Conservation (phyloP, 2,113 vertebrate genomes). For the Percina caprodes region DNA sequence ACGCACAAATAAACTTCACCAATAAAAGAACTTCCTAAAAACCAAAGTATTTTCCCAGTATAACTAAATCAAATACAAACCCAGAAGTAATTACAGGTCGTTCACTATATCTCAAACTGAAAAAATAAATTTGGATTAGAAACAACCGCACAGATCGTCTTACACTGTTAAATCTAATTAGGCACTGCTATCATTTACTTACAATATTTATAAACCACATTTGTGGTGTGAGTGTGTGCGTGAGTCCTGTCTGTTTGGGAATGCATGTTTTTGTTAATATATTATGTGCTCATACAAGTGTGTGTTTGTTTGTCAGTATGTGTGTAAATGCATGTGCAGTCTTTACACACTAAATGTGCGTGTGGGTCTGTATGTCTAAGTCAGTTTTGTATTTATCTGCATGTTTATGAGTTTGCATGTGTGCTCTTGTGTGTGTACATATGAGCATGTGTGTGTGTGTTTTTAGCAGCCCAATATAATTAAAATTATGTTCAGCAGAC, state of each 20-base stretch:
- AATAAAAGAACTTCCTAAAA: constrained; percentile 41
- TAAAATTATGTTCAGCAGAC: constrained; percentile 73
- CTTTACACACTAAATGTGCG: not conserved
- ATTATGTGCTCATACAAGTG: not conserved
- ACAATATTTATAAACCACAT: constrained; percentile 41
- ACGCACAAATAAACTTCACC: constrained; percentile 30
- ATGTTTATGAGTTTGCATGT: not conserved
- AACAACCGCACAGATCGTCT: constrained; percentile 59
- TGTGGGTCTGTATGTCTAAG: not conserved
- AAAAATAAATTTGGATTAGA: constrained; percentile 61
- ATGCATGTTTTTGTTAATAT: not conserved
- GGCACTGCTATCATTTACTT: constrained; percentile 63
- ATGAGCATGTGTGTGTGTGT: constrained; percentile 19
- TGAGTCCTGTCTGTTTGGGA: not conserved
- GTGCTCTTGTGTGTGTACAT: not conserved
- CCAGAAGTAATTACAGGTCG: constrained; percentile 70
- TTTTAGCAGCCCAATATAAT: constrained; percentile 62
- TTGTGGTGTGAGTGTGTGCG: not conserved
- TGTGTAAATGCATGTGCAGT: not conserved
- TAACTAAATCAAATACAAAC: constrained; percentile 67
- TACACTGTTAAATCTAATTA: constrained; percentile 75
- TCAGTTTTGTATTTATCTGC: not conserved
- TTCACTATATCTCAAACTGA: constrained; percentile 58
- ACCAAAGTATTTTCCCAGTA: constrained; percentile 42
- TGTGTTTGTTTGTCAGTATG: not conserved